Percentiles rank a stretch among this genome's conserved stretches.
These are phyloP conservation scores for Agapostemon virescens DNA, from an alignment of 2,888 invertebrate species.

Conservation along the genomic window DNA sequence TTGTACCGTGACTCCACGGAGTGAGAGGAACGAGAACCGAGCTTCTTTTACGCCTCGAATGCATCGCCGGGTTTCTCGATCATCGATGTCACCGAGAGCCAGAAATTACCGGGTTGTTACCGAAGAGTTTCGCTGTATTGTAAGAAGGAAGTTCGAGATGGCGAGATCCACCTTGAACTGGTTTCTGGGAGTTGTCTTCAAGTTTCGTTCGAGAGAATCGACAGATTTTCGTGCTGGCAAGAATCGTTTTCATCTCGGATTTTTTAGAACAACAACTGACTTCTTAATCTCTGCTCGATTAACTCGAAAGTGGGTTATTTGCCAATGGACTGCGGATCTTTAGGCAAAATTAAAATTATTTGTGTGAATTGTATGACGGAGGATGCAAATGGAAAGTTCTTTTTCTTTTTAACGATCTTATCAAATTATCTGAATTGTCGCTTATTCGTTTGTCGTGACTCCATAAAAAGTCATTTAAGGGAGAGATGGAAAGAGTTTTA, in stretches of 20 bases:
- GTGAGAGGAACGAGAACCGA: constrained; percentile 38
- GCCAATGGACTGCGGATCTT: not conserved
- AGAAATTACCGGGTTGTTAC: not conserved
- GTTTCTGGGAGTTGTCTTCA: not conserved
- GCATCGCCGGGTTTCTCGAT: constrained; percentile 29
- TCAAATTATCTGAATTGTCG: too few relatives aligned
- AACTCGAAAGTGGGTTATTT: not conserved
- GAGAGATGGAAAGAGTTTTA: too few relatives aligned
- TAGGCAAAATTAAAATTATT: not conserved
- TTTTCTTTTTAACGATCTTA: too few relatives aligned
- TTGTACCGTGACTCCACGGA: constrained; percentile 8
- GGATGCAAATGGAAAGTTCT: too few relatives aligned
- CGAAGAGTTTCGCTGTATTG: not conserved
- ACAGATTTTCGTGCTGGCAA: not conserved
- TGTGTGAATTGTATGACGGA: too few relatives aligned
- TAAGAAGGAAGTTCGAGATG: not conserved
- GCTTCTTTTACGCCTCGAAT: constrained; percentile 74
- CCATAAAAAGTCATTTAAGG: too few relatives aligned
- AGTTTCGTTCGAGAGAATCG: not conserved
- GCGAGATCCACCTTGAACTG: not conserved
- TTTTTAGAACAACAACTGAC: not conserved
- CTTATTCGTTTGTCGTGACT: too few relatives aligned
- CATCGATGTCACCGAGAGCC: constrained; percentile 9
- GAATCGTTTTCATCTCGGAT: not conserved
- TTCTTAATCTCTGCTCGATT: not conserved